Evolutionary conservation across 1,140 invertebrate genomes (phyloP), one percentile per base, ranked within the genome.

Genomic region (Physella acuta): DNA sequence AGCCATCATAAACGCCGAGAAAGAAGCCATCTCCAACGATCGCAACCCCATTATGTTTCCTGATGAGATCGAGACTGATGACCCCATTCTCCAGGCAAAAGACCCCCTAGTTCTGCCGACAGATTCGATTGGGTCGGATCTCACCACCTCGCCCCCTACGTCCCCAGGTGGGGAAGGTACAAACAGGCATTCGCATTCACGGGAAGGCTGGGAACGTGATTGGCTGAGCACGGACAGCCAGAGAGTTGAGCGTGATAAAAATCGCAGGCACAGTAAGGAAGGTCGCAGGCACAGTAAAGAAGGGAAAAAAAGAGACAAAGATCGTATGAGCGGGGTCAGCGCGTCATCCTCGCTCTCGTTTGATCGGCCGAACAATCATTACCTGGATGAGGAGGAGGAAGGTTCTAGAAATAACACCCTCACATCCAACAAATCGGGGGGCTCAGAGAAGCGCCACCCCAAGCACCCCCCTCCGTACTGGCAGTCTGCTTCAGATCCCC

Each of bases 1-100:
- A 4, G 44, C 61, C 5, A 24, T 68, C 14, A 34, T 66, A n/a
- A 68, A 74, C 28, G 62, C 65, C 1, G 75, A 79, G 66, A 75
- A 76, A 44, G 72, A 73, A 8, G 61, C 71, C 1, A 75, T 79
- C 36, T 64, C 71, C 24, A 73, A 79, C 51, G 75, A 79, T 59
- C 60, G 76, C 20, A 71, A 76, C 24, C 78, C 78, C 37, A 71
- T 79, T 28, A 73, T 79, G 20, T 75, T 79, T 37, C 75, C 74
- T 24, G 73, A 76, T 14, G 78, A 79, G 59, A 36, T 76, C 4
- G 76, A 76, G 44, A 70, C 59, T 53, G 67, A 73, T 24, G 77
- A 76, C 55, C 56, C 70, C n/a, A 61, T 55, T 30, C 62, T 75
- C 16, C 70, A 73, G 49, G 68, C 76, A 0, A 75, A 72, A 56